A percentile compares a stretch with the other conserved stretches of the same genome.
These are phyloP conservation scores for Mormyrus proboscirostris DNA, from an alignment of 2,797 vertebrate species.

Conservation along the genomic window DNA sequence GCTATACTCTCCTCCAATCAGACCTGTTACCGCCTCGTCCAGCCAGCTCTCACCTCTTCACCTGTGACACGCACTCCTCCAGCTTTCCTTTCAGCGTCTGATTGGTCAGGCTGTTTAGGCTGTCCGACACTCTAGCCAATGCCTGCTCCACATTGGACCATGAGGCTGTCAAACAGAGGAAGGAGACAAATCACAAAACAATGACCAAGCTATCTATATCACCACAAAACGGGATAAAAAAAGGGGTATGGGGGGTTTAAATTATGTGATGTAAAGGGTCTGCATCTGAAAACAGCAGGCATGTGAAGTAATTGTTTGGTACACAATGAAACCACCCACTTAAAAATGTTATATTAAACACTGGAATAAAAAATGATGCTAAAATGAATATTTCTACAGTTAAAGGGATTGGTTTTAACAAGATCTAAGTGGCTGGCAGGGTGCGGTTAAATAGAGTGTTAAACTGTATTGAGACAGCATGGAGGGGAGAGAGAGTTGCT, in stretches of 20 bases:
- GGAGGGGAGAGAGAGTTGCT: background rate
- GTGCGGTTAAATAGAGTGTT: background rate
- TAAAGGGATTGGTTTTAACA: background rate
- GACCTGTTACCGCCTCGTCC: background rate
- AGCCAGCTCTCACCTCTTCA: constrained; percentile 72
- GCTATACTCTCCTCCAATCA: background rate
- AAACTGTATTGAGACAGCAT: background rate
- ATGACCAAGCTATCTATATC: background rate
- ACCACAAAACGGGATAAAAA: background rate
- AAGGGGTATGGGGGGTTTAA: background rate
- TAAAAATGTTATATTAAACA: background rate
- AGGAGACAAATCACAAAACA: constrained; percentile 14
- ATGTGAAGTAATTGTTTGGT: background rate
- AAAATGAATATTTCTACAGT: background rate
- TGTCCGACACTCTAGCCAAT: constrained; percentile 73
- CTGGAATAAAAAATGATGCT: background rate
- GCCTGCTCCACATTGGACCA: constrained; percentile 85
- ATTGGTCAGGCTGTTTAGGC: constrained; percentile 63
- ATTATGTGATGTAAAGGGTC: background rate
- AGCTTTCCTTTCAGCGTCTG: constrained; percentile 68
- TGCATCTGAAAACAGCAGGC: background rate
- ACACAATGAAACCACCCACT: background rate
- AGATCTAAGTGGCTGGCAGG: background rate
- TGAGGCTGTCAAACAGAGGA: constrained; percentile 61
- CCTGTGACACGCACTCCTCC: constrained; percentile 73